Evolutionary conservation across 2,113 vertebrate genomes (phyloP), one percentile per base, ranked within the genome.

Genomic region (Amphiprion ocellaris): DNA sequence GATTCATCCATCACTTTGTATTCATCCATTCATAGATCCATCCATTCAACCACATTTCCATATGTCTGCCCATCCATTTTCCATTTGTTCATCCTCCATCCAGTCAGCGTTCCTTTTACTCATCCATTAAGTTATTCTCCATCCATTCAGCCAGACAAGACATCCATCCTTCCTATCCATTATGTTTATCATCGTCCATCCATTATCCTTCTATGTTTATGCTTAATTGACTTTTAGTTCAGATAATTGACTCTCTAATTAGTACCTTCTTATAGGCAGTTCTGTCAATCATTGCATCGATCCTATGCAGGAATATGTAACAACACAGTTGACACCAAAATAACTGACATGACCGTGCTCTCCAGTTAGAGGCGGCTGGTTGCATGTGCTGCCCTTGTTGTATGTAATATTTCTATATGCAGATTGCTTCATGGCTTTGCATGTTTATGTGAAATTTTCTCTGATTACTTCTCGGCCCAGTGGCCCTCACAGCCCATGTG

Each of bases 371-470:
- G 60, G 61, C 44, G 50, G 2, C 52, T 10, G 7, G 6, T 17
- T 19, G 47, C 77, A 5, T 23, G n/a, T 28, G 17, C 24, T 65
- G 81, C 44, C 21, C 21, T 68, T 19, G 44, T 41, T 10, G 4
- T 44, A 12, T 71, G 19, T 23, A 4, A 26, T 55, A 24, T 68
- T 56, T 79, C n/a, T 14, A 26, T 77, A 61, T 60, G 26, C 55
- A 76, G 28, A 71, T 69, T 65, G 58, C 41, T 47, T 82, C 46
- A 37, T 69, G 66, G 44, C 59, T 70, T 75, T 86, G 47, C 26
- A 59, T 67, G 56, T 71, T 83, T 7, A 60, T 59, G 4, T 54
- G 53, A 82, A 73, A 83, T 77, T 64, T 44, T 0, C 11, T 53
- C 1, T 37, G 52, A 81, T 23, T 73, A 12, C 24, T 53, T 64